These are phyloP conservation scores for Synergus umbraculus DNA, from an alignment of 2,888 invertebrate species.

Conservation along the genomic window DNA sequence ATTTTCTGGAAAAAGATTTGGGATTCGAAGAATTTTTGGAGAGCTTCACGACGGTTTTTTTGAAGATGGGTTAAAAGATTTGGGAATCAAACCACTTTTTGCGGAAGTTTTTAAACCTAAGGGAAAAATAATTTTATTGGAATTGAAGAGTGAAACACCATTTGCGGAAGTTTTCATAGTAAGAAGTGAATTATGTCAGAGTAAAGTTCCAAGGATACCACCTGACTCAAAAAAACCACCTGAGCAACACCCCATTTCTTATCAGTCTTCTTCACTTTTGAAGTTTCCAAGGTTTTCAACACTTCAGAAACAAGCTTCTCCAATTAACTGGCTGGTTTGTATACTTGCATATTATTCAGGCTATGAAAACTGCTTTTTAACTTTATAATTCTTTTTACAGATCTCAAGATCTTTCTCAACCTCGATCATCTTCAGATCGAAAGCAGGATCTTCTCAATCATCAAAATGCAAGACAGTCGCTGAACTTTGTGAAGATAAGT, in stretches of 20 bases:
- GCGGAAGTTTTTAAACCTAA: not conserved
- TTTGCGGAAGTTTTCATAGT: not conserved
- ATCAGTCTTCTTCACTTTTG: not conserved
- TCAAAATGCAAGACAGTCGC: slow-evolving; percentile 11
- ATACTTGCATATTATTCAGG: not conserved
- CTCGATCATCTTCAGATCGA: not conserved
- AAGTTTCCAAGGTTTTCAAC: not conserved
- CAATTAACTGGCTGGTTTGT: not conserved
- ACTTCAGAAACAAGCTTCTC: not conserved
- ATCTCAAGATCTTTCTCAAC: slow-evolving; percentile 2
- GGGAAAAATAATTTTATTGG: not conserved
- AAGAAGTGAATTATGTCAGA: too few relatives aligned
- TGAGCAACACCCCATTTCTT: not conserved
- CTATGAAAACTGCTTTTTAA: not conserved
- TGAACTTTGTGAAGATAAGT: not conserved
- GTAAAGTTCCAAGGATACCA: not conserved
- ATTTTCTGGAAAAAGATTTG: not conserved
- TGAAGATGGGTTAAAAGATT: not conserved
- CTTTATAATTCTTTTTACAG: not conserved
- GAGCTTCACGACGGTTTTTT: not conserved
- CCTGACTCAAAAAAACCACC: not conserved
- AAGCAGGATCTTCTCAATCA: not conserved
- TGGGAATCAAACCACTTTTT: not conserved
- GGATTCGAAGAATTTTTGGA: not conserved
- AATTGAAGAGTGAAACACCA: not conserved